Base-by-base conservation (phyloP, 30 jellyfish, hydroid and myxozoan genomes). In the Aurelia aurita region DNA sequence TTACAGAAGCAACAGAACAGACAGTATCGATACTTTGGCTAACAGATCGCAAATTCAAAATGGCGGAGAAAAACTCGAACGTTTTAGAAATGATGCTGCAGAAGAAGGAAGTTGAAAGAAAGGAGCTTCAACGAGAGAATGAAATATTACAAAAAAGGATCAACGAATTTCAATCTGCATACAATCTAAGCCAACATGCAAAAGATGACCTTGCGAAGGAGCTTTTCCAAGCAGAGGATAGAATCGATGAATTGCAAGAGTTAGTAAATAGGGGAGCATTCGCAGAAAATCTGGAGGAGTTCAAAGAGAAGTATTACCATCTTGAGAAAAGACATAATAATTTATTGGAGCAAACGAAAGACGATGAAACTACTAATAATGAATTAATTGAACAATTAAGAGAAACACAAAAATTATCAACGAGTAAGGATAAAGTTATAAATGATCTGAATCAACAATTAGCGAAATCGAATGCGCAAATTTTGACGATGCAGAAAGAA, bases 51-150 rank as follows among this genome's bases (percentile, higher is more conserved):
- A 0, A 10, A 8, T 22, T n/a, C 31, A 53, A 74, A 23, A 53
- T 71, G 93, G 93, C 80, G 26, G 93, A 83, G 72, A 83, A 63
- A 71, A 83, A 83, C 21, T 35, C 87, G 7, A 71, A 49, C 70
- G 93, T 83, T 16, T 55, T 83, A 60, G 93, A 83, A 47, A 83
- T 83, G 93, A 83, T 83, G 93, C 81, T 83, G 15, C 86, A 83
- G 59, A 83, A 83, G 64, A 83, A 69, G 72, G 93, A 83, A 72
- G 53, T 25, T 18, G 93, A 83, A 31, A 53, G 93, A 23, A 83
- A 83, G 25, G 93, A 83, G 55, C 67, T 83, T 0, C 93, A 83
- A 65, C 81, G 55, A 1, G 93, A 83, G 28, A 83, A 83, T 49
- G 93, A 85, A 47, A 34, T 21, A 9, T 68, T 77, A 64, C 86